phyloP scores from a whole-genome alignment of 2,113 vertebrate species.

The Morone saxatilis region DNA sequence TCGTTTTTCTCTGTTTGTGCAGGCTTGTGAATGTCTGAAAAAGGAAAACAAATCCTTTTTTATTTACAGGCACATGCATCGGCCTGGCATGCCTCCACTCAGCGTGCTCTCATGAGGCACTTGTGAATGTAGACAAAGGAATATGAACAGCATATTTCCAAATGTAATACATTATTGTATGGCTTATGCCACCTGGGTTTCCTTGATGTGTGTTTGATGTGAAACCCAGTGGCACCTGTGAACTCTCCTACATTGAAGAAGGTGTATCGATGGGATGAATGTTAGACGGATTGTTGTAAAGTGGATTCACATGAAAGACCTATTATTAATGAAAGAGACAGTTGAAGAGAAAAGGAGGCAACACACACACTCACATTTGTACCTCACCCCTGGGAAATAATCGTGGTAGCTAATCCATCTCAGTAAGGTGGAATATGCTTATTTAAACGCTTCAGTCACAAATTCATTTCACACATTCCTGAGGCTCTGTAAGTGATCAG shows the following conservation, averaged over 20 bases:
- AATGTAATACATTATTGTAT: constrained; percentile 36
- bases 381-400: constrained; percentile 39
- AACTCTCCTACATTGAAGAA: constrained; percentile 37
- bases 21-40: constrained; percentile 19
- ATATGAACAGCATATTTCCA: constrained; percentile 35
- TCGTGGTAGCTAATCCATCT: constrained; percentile 51
- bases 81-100: constrained; percentile 1
- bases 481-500: constrained; percentile 61
- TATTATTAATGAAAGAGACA: constrained; percentile 42
- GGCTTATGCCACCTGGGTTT: constrained; percentile 30
- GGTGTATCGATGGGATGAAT: constrained; percentile 32
- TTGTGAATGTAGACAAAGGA: constrained; percentile 31
- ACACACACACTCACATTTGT: neutral
- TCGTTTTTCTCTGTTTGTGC: constrained; percentile 26
- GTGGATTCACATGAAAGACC: constrained; percentile 55
- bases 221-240: constrained; percentile 13
- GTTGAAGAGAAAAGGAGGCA: constrained; percentile 31
- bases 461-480: constrained; percentile 73
- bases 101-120: constrained; percentile 24
- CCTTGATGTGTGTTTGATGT: constrained; percentile 55
- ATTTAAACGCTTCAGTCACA: constrained; percentile 71
- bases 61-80: constrained; percentile 45
- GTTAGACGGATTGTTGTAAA: constrained; percentile 29
- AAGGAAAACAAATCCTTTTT: constrained; percentile 50
- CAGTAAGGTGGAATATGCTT: constrained; percentile 53